phyloP scores from a whole-genome alignment of 2,888 invertebrate genomes.

The Tetheella fluctuosa region DNA sequence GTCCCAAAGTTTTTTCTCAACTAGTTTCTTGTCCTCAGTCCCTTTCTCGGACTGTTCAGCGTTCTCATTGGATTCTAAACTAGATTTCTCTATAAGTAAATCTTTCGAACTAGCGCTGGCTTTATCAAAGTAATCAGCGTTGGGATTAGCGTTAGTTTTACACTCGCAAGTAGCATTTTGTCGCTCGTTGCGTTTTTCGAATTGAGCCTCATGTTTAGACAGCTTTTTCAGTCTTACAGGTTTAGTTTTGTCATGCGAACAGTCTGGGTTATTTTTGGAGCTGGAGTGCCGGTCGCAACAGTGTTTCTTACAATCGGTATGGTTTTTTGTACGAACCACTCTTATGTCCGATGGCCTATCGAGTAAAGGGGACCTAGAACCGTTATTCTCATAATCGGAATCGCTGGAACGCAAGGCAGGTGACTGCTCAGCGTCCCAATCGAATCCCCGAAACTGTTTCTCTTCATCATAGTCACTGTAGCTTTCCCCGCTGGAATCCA shows the following conservation, averaged over 20 bases:
- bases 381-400: constrained; percentile 88
- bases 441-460: constrained; percentile 80
- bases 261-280: constrained; percentile 56
- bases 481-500: constrained; percentile 84
- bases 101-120: constrained; percentile 89
- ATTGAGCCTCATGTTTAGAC: constrained; percentile 60
- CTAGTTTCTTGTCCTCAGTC: constrained; percentile 51
- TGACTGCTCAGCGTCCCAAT: constrained; percentile 79
- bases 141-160: constrained; percentile 55
- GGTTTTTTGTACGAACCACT: constrained; percentile 70
- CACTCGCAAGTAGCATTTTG: constrained; percentile 60
- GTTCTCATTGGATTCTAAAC: constrained; percentile 80
- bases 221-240: constrained; percentile 75
- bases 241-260: constrained; percentile 69
- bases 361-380: constrained; percentile 88
- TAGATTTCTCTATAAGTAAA: constrained; percentile 85
- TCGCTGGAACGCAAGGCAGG: constrained; percentile 82
- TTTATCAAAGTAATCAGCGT: constrained; percentile 83
- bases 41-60: constrained; percentile 59
- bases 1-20: constrained; percentile 77
- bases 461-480: constrained; percentile 86
- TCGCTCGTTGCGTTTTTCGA: constrained; percentile 58
- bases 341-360: constrained; percentile 78
- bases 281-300: constrained; percentile 65
- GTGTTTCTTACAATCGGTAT: constrained; percentile 66